phyloP scores from a whole-genome alignment of 2,888 invertebrate genomes.

The Cheilosia scutellata region DNA sequence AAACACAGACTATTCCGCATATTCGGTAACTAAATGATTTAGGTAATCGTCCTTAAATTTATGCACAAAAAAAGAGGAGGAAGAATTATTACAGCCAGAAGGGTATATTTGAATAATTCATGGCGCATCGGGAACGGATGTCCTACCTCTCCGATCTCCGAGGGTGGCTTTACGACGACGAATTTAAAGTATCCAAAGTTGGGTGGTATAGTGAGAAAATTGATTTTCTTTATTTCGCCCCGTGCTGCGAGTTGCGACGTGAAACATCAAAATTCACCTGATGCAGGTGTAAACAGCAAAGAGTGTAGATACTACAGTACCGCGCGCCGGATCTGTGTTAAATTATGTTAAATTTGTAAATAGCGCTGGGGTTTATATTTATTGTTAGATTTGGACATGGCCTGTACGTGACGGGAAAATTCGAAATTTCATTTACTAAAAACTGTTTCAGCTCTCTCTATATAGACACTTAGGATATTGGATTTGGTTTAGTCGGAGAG shows the following conservation, averaged over 20 bases:
- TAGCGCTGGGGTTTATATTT: slow-evolving; percentile 62
- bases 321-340: slow-evolving; percentile 39
- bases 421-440: slow-evolving; percentile 75
- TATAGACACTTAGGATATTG: slow-evolving; percentile 72
- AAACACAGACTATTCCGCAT: slow-evolving; percentile 42
- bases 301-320: background rate
- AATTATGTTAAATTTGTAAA: slow-evolving; percentile 65
- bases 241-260: background rate
- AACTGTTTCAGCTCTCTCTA: slow-evolving; percentile 21
- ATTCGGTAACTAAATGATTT: slow-evolving; percentile 71
- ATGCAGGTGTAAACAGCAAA: slow-evolving; percentile 58
- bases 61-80: slow-evolving; percentile 51
- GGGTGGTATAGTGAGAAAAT: slow-evolving; percentile 46
- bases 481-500: slow-evolving; percentile 37
- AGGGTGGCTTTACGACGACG: slow-evolving; percentile 61
- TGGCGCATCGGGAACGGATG: slow-evolving; percentile 43
- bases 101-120: slow-evolving; percentile 73
- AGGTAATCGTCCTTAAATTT: slow-evolving; percentile 73
- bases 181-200: slow-evolving; percentile 59
- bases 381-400: slow-evolving; percentile 61
- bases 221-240: slow-evolving; percentile 50
- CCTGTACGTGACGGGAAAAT: slow-evolving; percentile 71
- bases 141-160: slow-evolving; percentile 1
- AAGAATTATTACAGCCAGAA: slow-evolving; percentile 69
- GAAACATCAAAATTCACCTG: slow-evolving; percentile 61